phyloP scores from a whole-genome alignment of 2,888 invertebrate genomes.

The Athripsodes cinereus region DNA sequence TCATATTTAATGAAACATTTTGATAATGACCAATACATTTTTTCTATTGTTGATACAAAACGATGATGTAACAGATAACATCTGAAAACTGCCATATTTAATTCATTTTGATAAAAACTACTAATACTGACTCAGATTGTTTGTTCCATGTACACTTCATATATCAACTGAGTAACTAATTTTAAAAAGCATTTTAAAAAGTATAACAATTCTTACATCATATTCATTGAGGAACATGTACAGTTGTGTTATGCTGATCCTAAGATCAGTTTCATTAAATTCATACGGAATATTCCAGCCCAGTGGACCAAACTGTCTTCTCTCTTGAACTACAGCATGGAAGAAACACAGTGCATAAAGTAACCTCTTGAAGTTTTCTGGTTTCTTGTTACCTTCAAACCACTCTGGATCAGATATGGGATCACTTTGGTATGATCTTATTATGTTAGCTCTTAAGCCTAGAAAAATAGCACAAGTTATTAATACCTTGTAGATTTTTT shows the following conservation, averaged over 20 bases:
- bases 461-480: not conserved
- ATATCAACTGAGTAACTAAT: too few species aligned
- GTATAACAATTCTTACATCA: slow-evolving; percentile 39
- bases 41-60: too few species aligned
- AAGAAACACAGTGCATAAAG: slow-evolving; percentile 89
- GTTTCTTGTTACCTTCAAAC: slow-evolving; percentile 77
- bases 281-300: slow-evolving; percentile 96
- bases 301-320: slow-evolving; percentile 85
- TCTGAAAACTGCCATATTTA: too few species aligned
- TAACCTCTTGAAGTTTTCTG: slow-evolving; percentile 73
- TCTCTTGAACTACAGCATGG: slow-evolving; percentile 87
- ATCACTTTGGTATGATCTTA: slow-evolving; percentile 78
- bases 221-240: slow-evolving; percentile 83
- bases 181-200: too few species aligned
- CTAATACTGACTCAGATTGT: too few species aligned
- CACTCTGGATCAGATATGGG: slow-evolving; percentile 84
- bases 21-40: too few species aligned
- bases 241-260: slow-evolving; percentile 82
- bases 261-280: slow-evolving; percentile 91
- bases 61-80: too few species aligned
- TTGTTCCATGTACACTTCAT: too few species aligned
- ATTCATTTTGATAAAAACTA: too few species aligned
- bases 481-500: not conserved
- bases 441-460: slow-evolving; percentile 72
- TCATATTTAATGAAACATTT: too few species aligned